These are phyloP conservation scores for Spilosoma lubricipeda DNA, from an alignment of 2,888 invertebrate genomes.

Conservation along the genomic window DNA sequence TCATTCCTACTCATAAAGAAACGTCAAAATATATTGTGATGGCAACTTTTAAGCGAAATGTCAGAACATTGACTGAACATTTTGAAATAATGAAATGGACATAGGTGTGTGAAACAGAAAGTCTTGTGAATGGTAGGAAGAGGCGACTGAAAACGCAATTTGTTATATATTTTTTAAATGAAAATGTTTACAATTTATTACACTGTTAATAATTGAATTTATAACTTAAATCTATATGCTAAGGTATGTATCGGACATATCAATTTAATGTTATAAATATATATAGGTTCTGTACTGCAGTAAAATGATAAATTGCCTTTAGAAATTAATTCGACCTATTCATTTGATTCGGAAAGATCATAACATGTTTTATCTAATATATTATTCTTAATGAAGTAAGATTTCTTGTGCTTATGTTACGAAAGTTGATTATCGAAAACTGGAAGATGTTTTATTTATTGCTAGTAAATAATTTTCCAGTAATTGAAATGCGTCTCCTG, in stretches of 20 bases:
- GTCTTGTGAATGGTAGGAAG: conserved; percentile 18
- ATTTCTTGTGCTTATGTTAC: background rate
- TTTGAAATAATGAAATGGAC: conserved; percentile 14
- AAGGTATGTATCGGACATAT: conserved; percentile 15
- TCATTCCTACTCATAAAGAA: background rate
- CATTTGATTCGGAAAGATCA: background rate
- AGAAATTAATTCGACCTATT: background rate
- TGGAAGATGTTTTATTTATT: background rate
- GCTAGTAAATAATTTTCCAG: background rate
- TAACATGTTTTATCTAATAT: background rate
- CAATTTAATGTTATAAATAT: conserved; percentile 11
- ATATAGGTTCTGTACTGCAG: conserved; percentile 11
- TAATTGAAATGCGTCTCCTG: background rate
- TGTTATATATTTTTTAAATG: conserved; percentile 26
- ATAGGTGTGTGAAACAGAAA: conserved; percentile 12
- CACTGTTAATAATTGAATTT: conserved; percentile 25
- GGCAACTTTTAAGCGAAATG: conserved; percentile 3
- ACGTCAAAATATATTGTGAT: background rate
- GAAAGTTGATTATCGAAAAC: background rate
- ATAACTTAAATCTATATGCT: conserved; percentile 24
- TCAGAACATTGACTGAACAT: conserved; percentile 13
- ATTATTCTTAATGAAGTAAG: background rate
- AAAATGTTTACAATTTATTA: conserved; percentile 28
- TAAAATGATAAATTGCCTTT: background rate
- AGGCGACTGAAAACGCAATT: conserved; percentile 13